A percentile compares a stretch with the other conserved stretches of the same genome.
phyloP scores from a whole-genome alignment of 2,797 vertebrate species.

The Myiothlypis chrysogaster region DNA sequence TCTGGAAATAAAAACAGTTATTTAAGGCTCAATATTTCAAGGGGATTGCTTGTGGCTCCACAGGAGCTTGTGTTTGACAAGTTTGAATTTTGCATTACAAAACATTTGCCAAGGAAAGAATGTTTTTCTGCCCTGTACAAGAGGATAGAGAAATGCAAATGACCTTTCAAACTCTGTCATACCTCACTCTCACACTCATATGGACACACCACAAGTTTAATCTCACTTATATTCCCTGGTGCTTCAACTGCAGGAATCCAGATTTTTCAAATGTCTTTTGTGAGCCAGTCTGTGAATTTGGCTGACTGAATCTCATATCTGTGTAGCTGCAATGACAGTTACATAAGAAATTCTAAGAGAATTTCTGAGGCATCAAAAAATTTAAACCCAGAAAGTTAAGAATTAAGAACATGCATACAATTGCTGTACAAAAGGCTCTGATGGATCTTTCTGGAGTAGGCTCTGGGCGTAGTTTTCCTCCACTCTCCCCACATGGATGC shows the following conservation, averaged over 20 bases:
- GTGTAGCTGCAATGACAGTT: not conserved
- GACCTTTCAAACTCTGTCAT: not conserved
- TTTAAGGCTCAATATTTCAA: conserved; percentile 40
- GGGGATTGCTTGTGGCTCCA: not conserved
- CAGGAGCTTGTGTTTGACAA: not conserved
- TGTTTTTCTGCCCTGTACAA: not conserved
- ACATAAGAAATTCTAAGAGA: not conserved
- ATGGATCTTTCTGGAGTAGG: not conserved
- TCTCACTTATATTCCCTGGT: not conserved
- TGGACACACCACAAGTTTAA: not conserved
- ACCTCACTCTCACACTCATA: not conserved
- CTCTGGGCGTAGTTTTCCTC: not conserved
- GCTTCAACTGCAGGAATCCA: not conserved
- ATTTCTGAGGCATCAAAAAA: not conserved
- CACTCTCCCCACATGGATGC: accelerated
- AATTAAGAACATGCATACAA: not conserved
- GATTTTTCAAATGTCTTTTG: not conserved
- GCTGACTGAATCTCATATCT: not conserved
- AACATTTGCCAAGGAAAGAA: not conserved
- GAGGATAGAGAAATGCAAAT: not conserved
- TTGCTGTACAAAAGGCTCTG: not conserved
- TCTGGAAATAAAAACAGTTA: conserved; percentile 5
- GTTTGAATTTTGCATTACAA: not conserved
- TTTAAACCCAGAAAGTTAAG: not conserved
- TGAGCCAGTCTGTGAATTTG: not conserved